Conservation (phyloP, 1,140 invertebrate species). For the Anagrus nilaparvatae region DNA sequence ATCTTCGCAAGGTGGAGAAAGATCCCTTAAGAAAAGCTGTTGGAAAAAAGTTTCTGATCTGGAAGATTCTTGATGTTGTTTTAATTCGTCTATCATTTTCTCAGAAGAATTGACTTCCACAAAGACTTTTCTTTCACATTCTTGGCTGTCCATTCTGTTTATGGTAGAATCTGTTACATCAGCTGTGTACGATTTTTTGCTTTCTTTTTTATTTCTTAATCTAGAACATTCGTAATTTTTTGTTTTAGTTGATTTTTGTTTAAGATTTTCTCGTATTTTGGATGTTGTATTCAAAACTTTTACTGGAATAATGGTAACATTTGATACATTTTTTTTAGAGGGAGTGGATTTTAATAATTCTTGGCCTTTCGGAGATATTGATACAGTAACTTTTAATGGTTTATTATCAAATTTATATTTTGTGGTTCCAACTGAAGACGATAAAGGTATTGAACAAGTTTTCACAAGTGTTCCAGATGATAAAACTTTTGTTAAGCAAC, state of each 20-base stretch:
- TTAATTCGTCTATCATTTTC: slow-evolving; percentile 26
- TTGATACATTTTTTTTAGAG: too few relatives aligned
- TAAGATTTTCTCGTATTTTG: too few relatives aligned
- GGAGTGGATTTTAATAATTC: too few relatives aligned
- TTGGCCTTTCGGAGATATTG: slow-evolving; percentile 41
- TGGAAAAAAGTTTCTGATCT: slow-evolving; percentile 58
- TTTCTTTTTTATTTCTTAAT: too few relatives aligned
- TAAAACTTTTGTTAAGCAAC: slow-evolving; percentile 17
- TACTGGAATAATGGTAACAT: too few relatives aligned
- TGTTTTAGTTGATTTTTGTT: too few relatives aligned
- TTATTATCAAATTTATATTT: slow-evolving; percentile 37
- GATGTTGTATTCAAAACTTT: too few relatives aligned
- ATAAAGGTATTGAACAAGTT: slow-evolving; percentile 33
- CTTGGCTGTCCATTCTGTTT: not conserved
- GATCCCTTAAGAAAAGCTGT: slow-evolving; percentile 52
- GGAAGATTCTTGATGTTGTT: slow-evolving; percentile 45
- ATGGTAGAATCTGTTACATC: slow-evolving; percentile 1
- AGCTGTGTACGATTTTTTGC: too few relatives aligned
- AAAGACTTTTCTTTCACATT: too few relatives aligned
- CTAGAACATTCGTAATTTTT: too few relatives aligned
- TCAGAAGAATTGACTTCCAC: not conserved
- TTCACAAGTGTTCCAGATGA: slow-evolving; percentile 33
- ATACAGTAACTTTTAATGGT: slow-evolving; percentile 36
- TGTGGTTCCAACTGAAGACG: slow-evolving; percentile 22
- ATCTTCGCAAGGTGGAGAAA: slow-evolving; percentile 28